Percentiles rank a stretch among this genome's conserved stretches.
Evolutionary conservation across 2,797 vertebrate genomes (phyloP).

Genomic region (Clarias platycephalus): DNA sequence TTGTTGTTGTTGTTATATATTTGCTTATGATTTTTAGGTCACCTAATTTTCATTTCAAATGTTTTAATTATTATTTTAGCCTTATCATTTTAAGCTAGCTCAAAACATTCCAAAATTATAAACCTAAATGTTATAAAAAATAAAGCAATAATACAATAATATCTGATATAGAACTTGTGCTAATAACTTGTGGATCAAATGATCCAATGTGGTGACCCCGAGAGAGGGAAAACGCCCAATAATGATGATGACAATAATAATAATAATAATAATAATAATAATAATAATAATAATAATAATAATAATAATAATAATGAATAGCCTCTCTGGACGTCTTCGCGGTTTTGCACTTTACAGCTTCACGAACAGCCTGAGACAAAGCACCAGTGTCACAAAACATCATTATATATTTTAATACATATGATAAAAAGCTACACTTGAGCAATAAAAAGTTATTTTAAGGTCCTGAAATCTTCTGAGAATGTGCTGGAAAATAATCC

Average conservation of each 20-base stretch:
- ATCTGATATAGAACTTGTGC: no score
- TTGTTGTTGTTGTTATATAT: background rate
- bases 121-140: background rate
- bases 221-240: no score
- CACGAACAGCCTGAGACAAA: slow-evolving; percentile 18
- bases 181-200: no score
- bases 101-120: background rate
- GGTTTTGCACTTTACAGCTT: slow-evolving; percentile 26
- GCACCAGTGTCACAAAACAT: slow-evolving; percentile 16
- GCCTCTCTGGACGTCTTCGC: slow-evolving; percentile 26
- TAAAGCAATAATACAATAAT: background rate
- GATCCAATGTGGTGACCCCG: no score
- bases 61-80: background rate
- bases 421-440: slow-evolving; percentile 1
- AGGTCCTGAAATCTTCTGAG: background rate
- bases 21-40: background rate
- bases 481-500: background rate
- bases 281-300: background rate
- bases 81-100: background rate
- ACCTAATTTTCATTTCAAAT: background rate
- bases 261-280: slow-evolving; percentile 5
- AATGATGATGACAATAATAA: background rate
- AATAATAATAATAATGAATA: background rate
- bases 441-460: background rate
- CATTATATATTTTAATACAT: background rate